These are phyloP conservation scores for Montipora foliosa DNA, from an alignment of 64 coral and sea anemone genomes.

Conservation along the genomic window DNA sequence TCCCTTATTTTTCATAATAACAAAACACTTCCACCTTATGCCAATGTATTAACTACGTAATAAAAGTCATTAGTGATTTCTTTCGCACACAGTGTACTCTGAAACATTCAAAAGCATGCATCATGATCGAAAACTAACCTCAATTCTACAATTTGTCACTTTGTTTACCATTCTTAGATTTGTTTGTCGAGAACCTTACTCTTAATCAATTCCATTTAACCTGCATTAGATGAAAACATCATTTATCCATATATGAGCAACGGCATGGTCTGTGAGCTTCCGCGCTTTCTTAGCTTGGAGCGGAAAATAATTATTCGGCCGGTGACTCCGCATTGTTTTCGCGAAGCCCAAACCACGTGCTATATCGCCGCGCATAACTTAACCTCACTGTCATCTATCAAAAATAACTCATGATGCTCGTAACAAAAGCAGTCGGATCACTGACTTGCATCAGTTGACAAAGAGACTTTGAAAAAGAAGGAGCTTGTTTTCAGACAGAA, in stretches of 20 bases:
- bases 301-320: neutral
- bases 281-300: neutral
- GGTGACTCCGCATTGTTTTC: neutral
- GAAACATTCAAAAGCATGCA: neutral
- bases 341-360: neutral
- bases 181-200: neutral
- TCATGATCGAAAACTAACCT: neutral
- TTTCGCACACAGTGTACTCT: neutral
- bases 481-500: slow-evolving; percentile 12
- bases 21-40: neutral
- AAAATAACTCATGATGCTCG: slow-evolving; percentile 2
- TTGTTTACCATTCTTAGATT: neutral
- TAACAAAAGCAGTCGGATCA: slow-evolving; percentile 8
- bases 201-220: neutral
- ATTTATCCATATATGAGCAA: neutral
- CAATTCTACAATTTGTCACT: neutral
- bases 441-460: neutral
- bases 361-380: neutral
- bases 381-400: slow-evolving; percentile 1
- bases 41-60: neutral
- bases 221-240: neutral
- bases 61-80: neutral
- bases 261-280: neutral
- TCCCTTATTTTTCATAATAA: neutral
- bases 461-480: neutral